phyloP scores from a whole-genome alignment of 2,113 vertebrate species.

The Aptenodytes forsteri region DNA sequence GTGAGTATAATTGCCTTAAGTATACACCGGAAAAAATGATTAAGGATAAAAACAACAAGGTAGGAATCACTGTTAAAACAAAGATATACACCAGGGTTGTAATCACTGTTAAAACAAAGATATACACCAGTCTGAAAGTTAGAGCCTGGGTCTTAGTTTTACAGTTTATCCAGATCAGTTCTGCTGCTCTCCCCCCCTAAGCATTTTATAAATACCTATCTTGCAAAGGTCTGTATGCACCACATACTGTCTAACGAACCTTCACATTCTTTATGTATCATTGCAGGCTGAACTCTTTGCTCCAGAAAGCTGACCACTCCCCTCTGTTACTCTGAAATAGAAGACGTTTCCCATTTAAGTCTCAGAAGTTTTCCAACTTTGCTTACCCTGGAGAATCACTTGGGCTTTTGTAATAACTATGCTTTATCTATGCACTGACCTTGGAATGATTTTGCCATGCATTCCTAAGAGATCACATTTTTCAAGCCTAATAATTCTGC shows the following conservation, averaged over 20 bases:
- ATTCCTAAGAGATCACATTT: background rate
- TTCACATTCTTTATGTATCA: background rate
- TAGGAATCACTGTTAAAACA: background rate
- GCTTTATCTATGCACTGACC: background rate
- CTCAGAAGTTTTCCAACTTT: background rate
- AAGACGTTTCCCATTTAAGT: background rate
- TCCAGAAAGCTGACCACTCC: background rate
- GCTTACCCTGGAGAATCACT: background rate
- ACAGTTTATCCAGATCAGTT: background rate
- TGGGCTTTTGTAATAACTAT: background rate
- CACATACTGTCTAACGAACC: background rate
- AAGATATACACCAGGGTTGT: background rate
- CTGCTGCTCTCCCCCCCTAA: background rate
- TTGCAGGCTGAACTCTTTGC: background rate
- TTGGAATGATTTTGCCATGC: background rate
- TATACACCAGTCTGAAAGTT: background rate
- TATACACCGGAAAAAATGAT: background rate
- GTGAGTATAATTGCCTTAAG: background rate
- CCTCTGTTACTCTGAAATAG: background rate
- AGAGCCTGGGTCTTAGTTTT: background rate
- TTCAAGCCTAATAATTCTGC: background rate
- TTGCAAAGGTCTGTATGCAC: background rate
- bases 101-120: background rate
- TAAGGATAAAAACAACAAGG: background rate
- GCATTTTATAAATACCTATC: background rate